Percentiles rank a stretch among this genome's conserved stretches.
Conservation (phyloP, 2,888 invertebrate genomes). For the Agrilus mali region DNA sequence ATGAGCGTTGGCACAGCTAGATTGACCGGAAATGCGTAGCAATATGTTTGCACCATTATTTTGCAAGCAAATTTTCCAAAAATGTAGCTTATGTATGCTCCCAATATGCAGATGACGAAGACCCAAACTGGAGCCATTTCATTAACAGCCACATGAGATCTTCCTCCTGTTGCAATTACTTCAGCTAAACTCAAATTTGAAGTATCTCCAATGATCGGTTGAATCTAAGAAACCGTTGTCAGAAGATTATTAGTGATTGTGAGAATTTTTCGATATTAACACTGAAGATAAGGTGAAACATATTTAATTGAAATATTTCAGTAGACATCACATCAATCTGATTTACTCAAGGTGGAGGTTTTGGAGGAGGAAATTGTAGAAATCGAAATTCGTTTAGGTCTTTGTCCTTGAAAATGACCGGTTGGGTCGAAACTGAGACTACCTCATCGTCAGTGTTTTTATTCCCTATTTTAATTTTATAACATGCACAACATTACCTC, state of each 20-base stretch:
- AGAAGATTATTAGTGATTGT: too few relatives aligned
- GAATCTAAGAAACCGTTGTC: conserved; percentile 33
- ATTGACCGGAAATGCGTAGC: conserved; percentile 72
- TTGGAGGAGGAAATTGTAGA: too few relatives aligned
- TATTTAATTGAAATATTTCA: too few relatives aligned
- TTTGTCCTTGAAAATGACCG: too few relatives aligned
- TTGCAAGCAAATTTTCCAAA: conserved; percentile 75
- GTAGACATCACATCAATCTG: too few relatives aligned
- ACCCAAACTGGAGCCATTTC: conserved; percentile 42
- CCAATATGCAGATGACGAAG: conserved; percentile 49
- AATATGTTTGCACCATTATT: conserved; percentile 77
- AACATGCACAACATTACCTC: conserved; percentile 40
- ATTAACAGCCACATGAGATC: conserved; percentile 11
- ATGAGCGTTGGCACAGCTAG: conserved; percentile 65
- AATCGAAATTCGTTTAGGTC: too few relatives aligned
- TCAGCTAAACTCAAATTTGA: conserved; percentile 22
- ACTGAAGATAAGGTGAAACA: too few relatives aligned
- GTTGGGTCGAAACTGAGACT: too few relatives aligned
- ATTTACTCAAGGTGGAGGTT: too few relatives aligned
- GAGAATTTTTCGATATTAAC: not conserved
- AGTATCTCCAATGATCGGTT: conserved; percentile 30
- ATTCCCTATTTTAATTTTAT: not conserved
- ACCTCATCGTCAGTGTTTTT: conserved; percentile 4
- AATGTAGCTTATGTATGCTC: conserved; percentile 54
- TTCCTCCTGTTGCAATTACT: conserved; percentile 16